Base-by-base conservation (phyloP, 1,140 invertebrate species). In the Trachymyrmex cornetzi region DNA sequence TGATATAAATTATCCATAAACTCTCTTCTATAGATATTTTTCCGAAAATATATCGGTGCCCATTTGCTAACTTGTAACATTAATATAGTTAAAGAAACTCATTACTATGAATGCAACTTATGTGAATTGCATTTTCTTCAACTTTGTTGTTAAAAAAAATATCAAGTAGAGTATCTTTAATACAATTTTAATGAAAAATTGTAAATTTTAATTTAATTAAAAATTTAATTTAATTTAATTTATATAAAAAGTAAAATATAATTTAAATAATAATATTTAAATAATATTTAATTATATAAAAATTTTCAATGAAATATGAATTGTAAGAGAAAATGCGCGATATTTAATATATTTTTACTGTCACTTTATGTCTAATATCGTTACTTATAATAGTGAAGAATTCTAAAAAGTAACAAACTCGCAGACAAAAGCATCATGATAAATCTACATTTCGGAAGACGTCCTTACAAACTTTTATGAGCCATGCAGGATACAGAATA, bases 401-500 rank as follows among this genome's bases (percentile, higher is more conserved):
- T 63, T 44, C 14, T 30, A 84, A 30, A 84, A 74, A 74, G 55
- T n/a, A 30, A 61, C 38, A 27, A 9, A 75, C 80, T 50, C 38
- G 16, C 24, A 30, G 67, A 74, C 69, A 61, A 72, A 74, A 84
- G 24, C 48, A 30, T 55, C 27, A 57, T 55, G 57, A 85, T 87
- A 87, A 87, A 87, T 87, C 63, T 85, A 44, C 50, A 85, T 87
- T 87, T 77, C 53, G 63, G 44, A 69, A 75, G 87, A 90, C 79
- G 64, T 81, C 77, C 72, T 69, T 80, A 86, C 77, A 88, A 84
- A 91, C 87, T 88, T 91, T 91, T 82, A 91, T 77, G 75, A 87
- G 24, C 50, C 87, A 82, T 91, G 86, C 69, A 82, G 87, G 57
- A 90, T 91, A 77, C 16, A 79, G 88, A 91, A 91, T 91, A 91